phyloP scores from a whole-genome alignment of 1,140 invertebrate genomes.

The Aphis gossypii region DNA sequence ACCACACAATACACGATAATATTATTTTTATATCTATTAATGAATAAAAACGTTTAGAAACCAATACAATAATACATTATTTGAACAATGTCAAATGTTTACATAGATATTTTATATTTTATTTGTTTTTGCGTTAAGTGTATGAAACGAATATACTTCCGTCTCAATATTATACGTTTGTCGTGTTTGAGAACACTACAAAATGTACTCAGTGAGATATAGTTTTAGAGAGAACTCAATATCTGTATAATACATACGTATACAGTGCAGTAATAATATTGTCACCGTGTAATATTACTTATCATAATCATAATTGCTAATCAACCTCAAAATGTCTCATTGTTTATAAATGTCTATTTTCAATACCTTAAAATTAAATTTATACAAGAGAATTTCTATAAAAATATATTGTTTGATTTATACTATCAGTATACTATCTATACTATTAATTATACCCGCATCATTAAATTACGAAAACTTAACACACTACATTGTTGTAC shows the following conservation, averaged over 20 bases:
- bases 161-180: no score
- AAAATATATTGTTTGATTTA: no score
- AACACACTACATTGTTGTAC: neutral
- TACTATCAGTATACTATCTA: no score
- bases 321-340: neutral
- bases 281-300: no score
- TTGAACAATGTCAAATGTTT: neutral
- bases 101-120: neutral
- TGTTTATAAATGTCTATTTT: neutral
- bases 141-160: neutral
- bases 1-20: neutral
- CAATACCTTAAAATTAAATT: neutral
- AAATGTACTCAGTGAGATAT: no score
- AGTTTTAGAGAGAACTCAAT: no score
- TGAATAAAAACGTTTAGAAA: neutral
- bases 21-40: neutral
- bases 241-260: no score
- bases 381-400: neutral
- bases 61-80: neutral
- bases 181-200: no score
- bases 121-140: neutral
- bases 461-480: no score
- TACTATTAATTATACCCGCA: no score
- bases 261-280: no score
- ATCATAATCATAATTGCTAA: no score